A percentile compares a stretch with the other conserved stretches of the same genome.
Evolutionary conservation across 2,797 vertebrate species (phyloP).

Genomic region (Remorina albescens): DNA sequence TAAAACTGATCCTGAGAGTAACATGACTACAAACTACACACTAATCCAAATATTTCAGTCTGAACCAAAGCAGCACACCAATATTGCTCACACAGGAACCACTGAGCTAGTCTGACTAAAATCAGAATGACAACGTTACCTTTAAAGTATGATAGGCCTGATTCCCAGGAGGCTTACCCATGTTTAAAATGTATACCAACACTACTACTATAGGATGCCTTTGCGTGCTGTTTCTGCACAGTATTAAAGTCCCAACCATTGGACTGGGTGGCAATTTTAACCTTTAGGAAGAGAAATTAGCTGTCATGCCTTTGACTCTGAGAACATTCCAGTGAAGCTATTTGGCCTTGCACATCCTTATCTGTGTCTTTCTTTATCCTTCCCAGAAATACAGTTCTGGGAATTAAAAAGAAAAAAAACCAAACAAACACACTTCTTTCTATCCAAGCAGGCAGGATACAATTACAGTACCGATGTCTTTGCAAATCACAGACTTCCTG

Average conservation of each 20-base stretch:
- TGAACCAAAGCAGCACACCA: not conserved
- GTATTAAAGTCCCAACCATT: slow-evolving; percentile 2
- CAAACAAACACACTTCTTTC: slow-evolving; percentile 12
- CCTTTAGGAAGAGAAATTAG: slow-evolving; percentile 33
- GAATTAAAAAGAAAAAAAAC: slow-evolving; percentile 19
- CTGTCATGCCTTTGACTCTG: slow-evolving; percentile 17
- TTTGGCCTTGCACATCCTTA: slow-evolving; percentile 58
- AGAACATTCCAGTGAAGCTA: slow-evolving; percentile 55
- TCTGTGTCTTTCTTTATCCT: slow-evolving; percentile 40
- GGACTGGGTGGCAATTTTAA: slow-evolving; percentile 7
- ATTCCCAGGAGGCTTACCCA: too few species aligned
- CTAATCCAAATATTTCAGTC: too few species aligned
- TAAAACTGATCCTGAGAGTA: too few species aligned
- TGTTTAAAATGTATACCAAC: too few species aligned
- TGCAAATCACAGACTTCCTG: slow-evolving; percentile 37
- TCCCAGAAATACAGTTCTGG: slow-evolving; percentile 27
- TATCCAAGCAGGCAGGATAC: slow-evolving; percentile 15
- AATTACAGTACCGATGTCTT: slow-evolving; percentile 18
- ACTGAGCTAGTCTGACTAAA: not conserved
- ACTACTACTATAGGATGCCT: not conserved
- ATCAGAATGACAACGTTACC: too few species aligned
- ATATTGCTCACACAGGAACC: not conserved
- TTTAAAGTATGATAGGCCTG: too few species aligned
- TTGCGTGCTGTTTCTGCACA: slow-evolving; percentile 6
- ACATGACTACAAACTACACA: too few species aligned